These are phyloP conservation scores for Hippocampus guttulatus DNA, from an alignment of 2,113 vertebrate species.

Conservation along the genomic window DNA sequence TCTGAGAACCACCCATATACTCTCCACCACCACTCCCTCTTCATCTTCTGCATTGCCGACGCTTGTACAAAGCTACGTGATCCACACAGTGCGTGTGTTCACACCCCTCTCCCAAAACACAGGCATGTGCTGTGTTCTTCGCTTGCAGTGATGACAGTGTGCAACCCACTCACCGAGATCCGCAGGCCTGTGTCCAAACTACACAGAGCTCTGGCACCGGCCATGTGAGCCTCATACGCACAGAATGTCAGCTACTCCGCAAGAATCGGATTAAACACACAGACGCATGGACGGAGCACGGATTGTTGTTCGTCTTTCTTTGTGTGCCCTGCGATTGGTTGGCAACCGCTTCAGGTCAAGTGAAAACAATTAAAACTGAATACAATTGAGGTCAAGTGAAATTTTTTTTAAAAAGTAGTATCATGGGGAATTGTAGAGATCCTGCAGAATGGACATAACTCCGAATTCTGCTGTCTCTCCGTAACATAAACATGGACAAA, in stretches of 20 bases:
- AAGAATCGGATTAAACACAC: constrained; percentile 11
- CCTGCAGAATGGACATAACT: neutral
- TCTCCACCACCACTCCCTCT: neutral
- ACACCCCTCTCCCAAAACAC: constrained; percentile 14
- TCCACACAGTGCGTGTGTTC: constrained; percentile 6
- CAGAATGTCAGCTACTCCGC: constrained; percentile 38
- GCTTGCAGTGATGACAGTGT: constrained; percentile 23
- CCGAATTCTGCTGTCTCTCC: neutral
- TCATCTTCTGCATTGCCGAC: neutral
- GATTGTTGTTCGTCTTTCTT: too few relatives aligned
- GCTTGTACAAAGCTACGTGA: neutral
- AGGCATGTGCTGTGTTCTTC: constrained; percentile 8
- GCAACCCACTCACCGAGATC: constrained; percentile 32
- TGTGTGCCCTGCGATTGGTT: too few relatives aligned
- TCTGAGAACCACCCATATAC: too few relatives aligned
- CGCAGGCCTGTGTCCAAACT: constrained; percentile 46
- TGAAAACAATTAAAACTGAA: neutral
- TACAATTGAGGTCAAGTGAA: too few relatives aligned
- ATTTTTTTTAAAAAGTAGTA: neutral
- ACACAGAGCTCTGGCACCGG: constrained; percentile 20
- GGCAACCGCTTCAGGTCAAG: too few relatives aligned
- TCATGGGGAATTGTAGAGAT: too few relatives aligned
- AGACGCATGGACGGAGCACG: neutral
- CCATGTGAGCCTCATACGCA: constrained; percentile 38
- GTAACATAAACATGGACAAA: neutral